Conservation (phyloP, 2,113 vertebrate species). For the Elanus axillaris region DNA sequence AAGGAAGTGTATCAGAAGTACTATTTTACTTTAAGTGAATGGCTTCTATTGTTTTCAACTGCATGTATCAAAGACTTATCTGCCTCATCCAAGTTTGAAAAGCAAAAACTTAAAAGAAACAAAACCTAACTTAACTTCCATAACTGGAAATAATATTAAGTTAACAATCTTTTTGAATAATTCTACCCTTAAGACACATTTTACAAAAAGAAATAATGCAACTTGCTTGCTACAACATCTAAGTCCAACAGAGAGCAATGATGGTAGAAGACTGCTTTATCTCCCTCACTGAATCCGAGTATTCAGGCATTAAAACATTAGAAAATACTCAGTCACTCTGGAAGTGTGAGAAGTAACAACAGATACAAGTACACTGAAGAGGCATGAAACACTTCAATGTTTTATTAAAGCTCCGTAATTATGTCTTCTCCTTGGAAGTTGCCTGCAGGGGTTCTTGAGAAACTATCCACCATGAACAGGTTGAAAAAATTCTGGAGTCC, state of each 20-base stretch:
- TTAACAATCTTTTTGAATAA: not conserved
- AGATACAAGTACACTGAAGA: not conserved
- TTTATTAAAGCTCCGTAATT: not conserved
- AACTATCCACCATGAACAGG: not conserved
- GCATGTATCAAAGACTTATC: not conserved
- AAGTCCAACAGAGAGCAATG: not conserved
- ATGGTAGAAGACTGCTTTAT: not conserved
- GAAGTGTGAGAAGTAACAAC: not conserved
- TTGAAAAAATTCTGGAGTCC: not conserved
- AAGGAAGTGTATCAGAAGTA: not conserved
- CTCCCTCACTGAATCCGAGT: not conserved
- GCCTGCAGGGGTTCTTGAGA: not conserved
- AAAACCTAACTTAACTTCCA: not conserved
- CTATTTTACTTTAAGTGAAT: not conserved
- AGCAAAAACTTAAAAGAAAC: not conserved
- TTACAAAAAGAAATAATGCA: not conserved
- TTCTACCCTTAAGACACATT: not conserved
- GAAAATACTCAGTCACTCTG: not conserved
- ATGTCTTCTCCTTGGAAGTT: not conserved
- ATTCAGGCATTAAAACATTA: not conserved
- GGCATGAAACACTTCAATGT: not conserved
- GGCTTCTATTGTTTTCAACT: not conserved
- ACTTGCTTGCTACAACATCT: not conserved
- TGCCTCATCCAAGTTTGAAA: not conserved
- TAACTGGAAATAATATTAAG: not conserved